Evolutionary conservation across 2,888 invertebrate genomes (phyloP), one percentile per base, ranked within the genome.

Genomic region (Hymenopus coronatus): DNA sequence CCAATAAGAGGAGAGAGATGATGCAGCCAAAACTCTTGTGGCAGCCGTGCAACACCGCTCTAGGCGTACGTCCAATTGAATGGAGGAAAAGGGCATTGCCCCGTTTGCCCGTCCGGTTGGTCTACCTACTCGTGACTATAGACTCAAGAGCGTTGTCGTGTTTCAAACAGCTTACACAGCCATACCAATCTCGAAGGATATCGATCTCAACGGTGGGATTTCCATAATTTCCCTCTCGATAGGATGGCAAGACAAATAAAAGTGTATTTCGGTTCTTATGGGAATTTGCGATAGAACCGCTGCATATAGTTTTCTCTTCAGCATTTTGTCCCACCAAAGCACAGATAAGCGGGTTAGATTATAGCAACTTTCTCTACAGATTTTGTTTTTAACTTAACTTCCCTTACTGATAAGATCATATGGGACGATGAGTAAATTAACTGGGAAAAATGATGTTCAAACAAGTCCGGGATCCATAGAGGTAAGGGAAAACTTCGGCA

Each of bases 81-180:
- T 85, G 85, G 70, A 54, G 20, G 70, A 54, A 6, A 54, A 70
- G 86, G 86, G 70, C 86, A 86, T 70, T 86, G 86, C 86, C 86
- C 86, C 25, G 28, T 9, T 15, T 46, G 27, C 54, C 54, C 20
- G 54, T 8, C 54, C 54, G 54, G 54, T 70, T 70, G 54, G 54
- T 70, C 54, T 70, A 70, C 54, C 54, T 70, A 70, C 54, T 70
- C 54, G 54, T 70, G 54, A 70, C 54, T 70, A 70, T 70, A 70
- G 54, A 70, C 54, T 70, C 54, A 70, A 70, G 54, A 70, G 54
- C 54, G 54, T 70, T 70, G 54, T 70, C 54, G 54, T 70, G 54
- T 70, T 70, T 20, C 54, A 15, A 70, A 70, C 20, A 70, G 54
- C 54, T 70, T 70, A 70, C 6, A 70, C 54, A 70, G 54, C 2